A percentile compares a stretch with the other conserved stretches of the same genome.
Conservation (phyloP, 2,113 vertebrate species). For the Fukomys damarensis region DNA sequence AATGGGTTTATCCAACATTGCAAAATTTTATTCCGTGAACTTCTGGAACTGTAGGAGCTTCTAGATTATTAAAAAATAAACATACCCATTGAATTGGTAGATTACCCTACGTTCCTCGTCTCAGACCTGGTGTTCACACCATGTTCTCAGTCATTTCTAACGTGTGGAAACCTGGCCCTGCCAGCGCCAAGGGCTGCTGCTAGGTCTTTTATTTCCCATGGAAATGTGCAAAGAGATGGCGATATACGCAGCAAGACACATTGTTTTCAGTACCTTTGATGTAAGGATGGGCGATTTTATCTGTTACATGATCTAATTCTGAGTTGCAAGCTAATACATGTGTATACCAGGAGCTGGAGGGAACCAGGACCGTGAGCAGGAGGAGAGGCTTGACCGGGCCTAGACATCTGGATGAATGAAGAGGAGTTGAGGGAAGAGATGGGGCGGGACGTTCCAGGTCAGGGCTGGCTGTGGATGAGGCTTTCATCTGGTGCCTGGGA, state of each 20-base stretch:
- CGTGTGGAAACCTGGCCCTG: background rate
- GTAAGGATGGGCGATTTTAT: background rate
- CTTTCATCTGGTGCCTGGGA: background rate
- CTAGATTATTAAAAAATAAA: background rate
- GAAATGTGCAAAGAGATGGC: background rate
- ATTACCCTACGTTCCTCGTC: background rate
- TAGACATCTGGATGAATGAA: background rate
- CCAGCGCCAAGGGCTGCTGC: background rate
- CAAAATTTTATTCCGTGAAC: background rate
- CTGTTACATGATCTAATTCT: background rate
- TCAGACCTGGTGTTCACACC: background rate
- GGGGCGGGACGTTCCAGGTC: background rate
- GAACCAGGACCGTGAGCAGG: background rate
- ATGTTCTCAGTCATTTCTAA: background rate
- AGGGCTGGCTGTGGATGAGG: background rate
- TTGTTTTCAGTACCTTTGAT: background rate
- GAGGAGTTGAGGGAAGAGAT: background rate
- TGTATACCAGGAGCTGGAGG: background rate
- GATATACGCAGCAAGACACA: rapidly evolving
- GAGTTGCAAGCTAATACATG: background rate
- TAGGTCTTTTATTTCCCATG: background rate
- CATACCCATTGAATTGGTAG: background rate
- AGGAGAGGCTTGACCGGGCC: background rate
- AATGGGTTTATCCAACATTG: background rate
- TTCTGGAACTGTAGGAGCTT: background rate